Evolutionary conservation across 2,113 vertebrate species (phyloP).

Genomic region (Illadopsis cleaveri): DNA sequence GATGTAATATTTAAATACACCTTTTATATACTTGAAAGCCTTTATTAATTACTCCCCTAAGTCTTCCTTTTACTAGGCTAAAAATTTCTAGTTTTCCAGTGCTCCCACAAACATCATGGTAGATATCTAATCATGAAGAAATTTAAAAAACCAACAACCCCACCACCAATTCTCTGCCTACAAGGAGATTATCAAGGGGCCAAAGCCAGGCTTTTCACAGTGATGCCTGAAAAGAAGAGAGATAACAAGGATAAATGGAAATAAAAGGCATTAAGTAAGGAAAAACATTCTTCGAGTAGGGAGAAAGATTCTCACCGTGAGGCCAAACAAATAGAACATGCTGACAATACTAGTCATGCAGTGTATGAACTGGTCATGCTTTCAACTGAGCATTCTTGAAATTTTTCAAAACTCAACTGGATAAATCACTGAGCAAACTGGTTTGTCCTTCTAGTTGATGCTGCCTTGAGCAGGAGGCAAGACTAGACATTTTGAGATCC

Average conservation of each 20-base stretch:
- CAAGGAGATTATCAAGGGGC: background rate
- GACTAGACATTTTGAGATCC: background rate
- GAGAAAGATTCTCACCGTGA: background rate
- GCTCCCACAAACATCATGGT: background rate
- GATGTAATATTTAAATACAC: background rate
- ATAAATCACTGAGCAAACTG: background rate
- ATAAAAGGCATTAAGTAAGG: background rate
- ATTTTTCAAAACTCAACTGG: background rate
- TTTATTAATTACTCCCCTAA: background rate
- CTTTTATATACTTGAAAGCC: background rate
- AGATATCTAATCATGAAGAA: background rate
- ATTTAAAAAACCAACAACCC: background rate
- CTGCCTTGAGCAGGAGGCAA: background rate
- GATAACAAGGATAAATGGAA: background rate
- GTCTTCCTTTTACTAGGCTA: background rate
- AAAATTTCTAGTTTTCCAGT: background rate
- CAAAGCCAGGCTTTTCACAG: background rate
- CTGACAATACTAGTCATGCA: background rate
- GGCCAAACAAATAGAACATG: background rate
- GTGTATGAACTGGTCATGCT: background rate
- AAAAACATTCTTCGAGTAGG: background rate
- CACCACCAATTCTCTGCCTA: background rate
- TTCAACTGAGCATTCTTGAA: background rate
- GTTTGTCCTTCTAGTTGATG: background rate
- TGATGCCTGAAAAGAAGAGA: background rate